A percentile compares a stretch with the other conserved stretches of the same genome.
These are phyloP conservation scores for Lipophrys pholis DNA, from an alignment of 2,113 vertebrate genomes.

Conservation along the genomic window DNA sequence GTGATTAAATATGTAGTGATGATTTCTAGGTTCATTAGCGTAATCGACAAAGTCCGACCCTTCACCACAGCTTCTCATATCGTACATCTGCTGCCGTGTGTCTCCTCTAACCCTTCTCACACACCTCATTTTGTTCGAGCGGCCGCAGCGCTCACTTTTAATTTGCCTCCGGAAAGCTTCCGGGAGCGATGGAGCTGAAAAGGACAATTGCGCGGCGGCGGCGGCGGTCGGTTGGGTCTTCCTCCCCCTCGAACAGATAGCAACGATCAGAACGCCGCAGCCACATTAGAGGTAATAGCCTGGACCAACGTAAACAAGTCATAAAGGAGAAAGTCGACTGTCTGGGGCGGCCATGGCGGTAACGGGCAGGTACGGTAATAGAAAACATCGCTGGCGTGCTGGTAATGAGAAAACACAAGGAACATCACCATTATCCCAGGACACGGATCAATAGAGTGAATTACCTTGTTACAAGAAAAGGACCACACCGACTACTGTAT, in stretches of 20 bases:
- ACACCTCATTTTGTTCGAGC: conserved; percentile 29
- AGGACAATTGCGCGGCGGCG: conserved; percentile 34
- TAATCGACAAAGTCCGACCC: conserved; percentile 1
- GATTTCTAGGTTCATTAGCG: conserved; percentile 14
- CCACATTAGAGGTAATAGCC: conserved; percentile 63
- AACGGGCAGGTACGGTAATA: conserved; percentile 47
- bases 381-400: conserved; percentile 41
- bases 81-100: not conserved
- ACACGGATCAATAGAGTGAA: conserved; percentile 67
- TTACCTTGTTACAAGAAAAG: conserved; percentile 50
- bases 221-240: not conserved
- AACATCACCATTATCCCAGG: conserved; percentile 52
- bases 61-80: too few species aligned
- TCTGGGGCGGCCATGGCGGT: conserved; percentile 21
- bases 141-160: conserved; percentile 29
- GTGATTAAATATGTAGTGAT: not conserved
- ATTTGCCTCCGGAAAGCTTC: conserved; percentile 48
- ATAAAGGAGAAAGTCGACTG: conserved; percentile 62
- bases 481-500: conserved; percentile 36
- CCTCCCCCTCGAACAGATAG: conserved; percentile 53
- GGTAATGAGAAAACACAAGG: conserved; percentile 66
- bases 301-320: conserved; percentile 61
- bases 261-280: conserved; percentile 43
- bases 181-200: conserved; percentile 45
- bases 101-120: conserved; percentile 11